Conservation (phyloP, 2,888 invertebrate species). For the Troilus luridus region DNA sequence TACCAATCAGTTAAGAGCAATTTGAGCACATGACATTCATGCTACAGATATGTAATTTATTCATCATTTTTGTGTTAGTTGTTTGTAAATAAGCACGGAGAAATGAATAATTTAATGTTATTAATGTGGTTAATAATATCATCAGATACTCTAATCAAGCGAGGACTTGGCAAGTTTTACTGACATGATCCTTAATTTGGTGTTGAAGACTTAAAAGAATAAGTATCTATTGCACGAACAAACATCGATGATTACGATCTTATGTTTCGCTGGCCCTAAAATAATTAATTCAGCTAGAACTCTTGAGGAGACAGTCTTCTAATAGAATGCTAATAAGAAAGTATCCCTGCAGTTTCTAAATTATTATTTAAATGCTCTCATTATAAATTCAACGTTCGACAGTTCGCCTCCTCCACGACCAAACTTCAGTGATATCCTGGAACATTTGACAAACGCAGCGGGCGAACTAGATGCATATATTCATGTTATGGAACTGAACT, state of each 20-base stretch:
- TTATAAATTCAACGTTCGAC: not conserved
- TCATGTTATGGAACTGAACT: not conserved
- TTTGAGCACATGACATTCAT: too few species aligned
- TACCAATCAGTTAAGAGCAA: too few species aligned
- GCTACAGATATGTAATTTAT: too few species aligned
- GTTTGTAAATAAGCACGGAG: too few species aligned
- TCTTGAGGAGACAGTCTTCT: not conserved
- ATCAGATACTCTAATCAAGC: too few species aligned
- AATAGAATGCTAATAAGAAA: not conserved
- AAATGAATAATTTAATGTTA: too few species aligned
- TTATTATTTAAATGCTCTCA: not conserved
- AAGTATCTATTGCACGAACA: not conserved
- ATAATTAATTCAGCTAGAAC: not conserved
- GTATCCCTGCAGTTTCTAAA: not conserved
- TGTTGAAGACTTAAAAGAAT: too few species aligned
- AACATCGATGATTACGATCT: not conserved
- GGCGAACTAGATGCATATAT: constrained; percentile 17
- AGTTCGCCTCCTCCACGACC: not conserved
- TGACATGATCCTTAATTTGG: too few species aligned
- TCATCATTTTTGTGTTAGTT: too few species aligned
- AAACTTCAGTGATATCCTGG: not conserved
- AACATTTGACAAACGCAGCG: not conserved
- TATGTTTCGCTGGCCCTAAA: not conserved
- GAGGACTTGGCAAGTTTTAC: too few species aligned
- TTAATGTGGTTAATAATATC: too few species aligned